Percentiles rank a stretch among this genome's conserved stretches.
phyloP scores from a whole-genome alignment of 2,888 invertebrate species.

The Cabera pusaria region DNA sequence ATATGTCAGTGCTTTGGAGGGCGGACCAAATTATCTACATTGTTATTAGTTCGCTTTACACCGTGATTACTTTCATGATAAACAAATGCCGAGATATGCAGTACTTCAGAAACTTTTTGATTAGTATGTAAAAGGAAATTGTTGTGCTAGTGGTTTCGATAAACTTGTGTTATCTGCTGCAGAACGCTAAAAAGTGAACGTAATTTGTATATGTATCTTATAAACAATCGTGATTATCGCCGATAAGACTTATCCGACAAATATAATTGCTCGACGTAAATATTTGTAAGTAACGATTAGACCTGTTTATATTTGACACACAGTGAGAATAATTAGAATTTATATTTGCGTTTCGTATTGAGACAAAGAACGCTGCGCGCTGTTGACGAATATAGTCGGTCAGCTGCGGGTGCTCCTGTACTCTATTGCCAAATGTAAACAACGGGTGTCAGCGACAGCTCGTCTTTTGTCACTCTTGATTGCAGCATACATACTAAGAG shows the following conservation, averaged over 20 bases:
- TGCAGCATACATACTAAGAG: slow-evolving; percentile 10
- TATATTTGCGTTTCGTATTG: slow-evolving; percentile 8
- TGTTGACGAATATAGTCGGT: slow-evolving; percentile 15
- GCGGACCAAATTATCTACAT: slow-evolving; percentile 43
- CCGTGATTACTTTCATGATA: slow-evolving; percentile 47
- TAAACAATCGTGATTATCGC: slow-evolving; percentile 24
- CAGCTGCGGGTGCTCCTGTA: no score
- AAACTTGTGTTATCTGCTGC: slow-evolving; percentile 21
- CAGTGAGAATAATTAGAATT: slow-evolving; percentile 1
- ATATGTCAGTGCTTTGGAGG: slow-evolving; percentile 51
- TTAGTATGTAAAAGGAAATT: slow-evolving; percentile 47
- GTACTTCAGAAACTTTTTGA: slow-evolving; percentile 53
- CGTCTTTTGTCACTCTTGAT: slow-evolving; percentile 13
- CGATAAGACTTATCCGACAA: slow-evolving; percentile 9
- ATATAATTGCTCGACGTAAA: slow-evolving; percentile 17
- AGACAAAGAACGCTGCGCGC: slow-evolving; percentile 18
- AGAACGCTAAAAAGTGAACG: no score
- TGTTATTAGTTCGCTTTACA: slow-evolving; percentile 45
- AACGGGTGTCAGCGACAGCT: slow-evolving; percentile 8
- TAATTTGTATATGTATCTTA: slow-evolving; percentile 17
- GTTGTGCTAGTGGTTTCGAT: slow-evolving; percentile 22
- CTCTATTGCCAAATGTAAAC: slow-evolving; percentile 12
- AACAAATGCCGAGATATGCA: slow-evolving; percentile 51
- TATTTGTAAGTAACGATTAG: slow-evolving; percentile 19
- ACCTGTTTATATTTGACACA: no score